Base-by-base conservation (phyloP, 2,888 invertebrate species). In the Caenorhabditis angaria region DNA sequence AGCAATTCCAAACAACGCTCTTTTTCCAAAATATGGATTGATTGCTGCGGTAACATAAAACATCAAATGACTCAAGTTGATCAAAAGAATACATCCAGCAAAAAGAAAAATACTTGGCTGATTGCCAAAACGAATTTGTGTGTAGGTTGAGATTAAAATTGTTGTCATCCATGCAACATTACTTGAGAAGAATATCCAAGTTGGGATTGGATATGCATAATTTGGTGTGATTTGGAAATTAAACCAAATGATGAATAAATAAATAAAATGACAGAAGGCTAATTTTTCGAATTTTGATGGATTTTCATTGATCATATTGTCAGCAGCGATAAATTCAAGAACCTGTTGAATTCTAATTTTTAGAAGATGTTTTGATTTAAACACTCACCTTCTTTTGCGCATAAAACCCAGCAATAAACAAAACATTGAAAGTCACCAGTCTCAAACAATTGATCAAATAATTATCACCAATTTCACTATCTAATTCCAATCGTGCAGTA, bases 171-270 rank as follows among this genome's bases (percentile, higher is more conserved):
- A 69, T 0, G 68, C 68, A 68, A 41, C 41, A 41, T 41, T 41
- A 18, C 66, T 63, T 2, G 68, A 48, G 58, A 77, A 79, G 47
- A 66, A 79, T 20, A 75, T 59, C 79, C 79, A 79, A 14, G 77
- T 70, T 10, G 72, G 48, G 12, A 74, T 60, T 1, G 79, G 79
- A 24, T 61, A 55, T 12, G 77, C 65, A 24, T 60, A 47, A 18
- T 55, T 51, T 28, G 67, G 63, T 0, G 70, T 64, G 5, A 78
- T 12, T 57, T 71, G 60, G 41, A 68, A 27, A 5, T 71, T 24
- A 14, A 70, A 29, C 28, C 64, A 61, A 0, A 67, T 22, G 6
- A 73, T 65, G 20, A 63, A 32, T n/a, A 65, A n/a, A 12, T 64
- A 61, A 8, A 68, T 63, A 1, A 41, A 35, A 28, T 69, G 61